Percentiles rank a stretch among this genome's conserved stretches.
phyloP scores from a whole-genome alignment of 2,888 invertebrate species.

The Smittia sp. region DNA sequence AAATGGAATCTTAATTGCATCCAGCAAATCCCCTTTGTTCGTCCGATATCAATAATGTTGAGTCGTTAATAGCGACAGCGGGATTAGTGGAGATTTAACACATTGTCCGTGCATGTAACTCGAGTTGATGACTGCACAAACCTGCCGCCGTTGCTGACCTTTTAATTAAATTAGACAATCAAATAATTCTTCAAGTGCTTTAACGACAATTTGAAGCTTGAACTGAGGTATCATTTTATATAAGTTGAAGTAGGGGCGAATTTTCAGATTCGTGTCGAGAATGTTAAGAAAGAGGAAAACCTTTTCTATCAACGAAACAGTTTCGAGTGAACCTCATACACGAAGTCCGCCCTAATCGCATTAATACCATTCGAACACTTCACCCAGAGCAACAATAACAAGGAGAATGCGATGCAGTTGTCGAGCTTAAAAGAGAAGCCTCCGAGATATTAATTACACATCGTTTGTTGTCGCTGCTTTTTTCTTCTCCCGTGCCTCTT shows the following conservation, averaged over 20 bases:
- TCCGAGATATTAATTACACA: conserved; percentile 36
- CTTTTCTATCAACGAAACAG: not conserved
- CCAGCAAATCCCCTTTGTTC: conserved; percentile 21
- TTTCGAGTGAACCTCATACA: not conserved
- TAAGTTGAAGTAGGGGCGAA: not conserved
- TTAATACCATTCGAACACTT: conserved; percentile 22
- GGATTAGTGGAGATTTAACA: conserved; percentile 11
- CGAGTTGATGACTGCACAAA: not conserved
- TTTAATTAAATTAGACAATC: conserved; percentile 14
- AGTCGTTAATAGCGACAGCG: not conserved
- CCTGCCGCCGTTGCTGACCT: not conserved
- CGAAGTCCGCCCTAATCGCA: not conserved
- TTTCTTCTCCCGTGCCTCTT: conserved; percentile 12
- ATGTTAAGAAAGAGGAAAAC: too few relatives aligned
- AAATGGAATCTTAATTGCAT: conserved; percentile 34
- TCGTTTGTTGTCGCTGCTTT: conserved; percentile 37
- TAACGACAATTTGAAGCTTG: not conserved
- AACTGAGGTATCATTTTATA: not conserved
- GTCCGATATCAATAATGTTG: conserved; percentile 8
- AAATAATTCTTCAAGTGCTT: not conserved
- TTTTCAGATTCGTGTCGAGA: not conserved
- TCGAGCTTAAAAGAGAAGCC: not conserved
- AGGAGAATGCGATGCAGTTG: conserved; percentile 1
- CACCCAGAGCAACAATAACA: not conserved
- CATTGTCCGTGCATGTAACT: not conserved